Conservation (phyloP, 2,113 vertebrate species). For the Ginglymostoma cirratum region DNA sequence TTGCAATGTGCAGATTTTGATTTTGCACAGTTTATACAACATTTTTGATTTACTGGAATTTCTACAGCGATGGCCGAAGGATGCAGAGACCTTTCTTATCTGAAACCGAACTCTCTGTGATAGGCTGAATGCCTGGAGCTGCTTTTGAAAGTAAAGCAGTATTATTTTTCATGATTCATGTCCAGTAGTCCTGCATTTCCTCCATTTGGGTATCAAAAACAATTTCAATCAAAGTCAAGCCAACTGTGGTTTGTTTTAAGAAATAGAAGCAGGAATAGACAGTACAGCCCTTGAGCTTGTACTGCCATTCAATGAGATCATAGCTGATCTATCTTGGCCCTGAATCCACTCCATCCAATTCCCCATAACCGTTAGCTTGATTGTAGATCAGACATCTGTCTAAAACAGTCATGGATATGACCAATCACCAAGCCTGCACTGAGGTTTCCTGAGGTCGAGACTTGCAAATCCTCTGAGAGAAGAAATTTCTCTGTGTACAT, state of each 20-base stretch:
- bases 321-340: too few relatives aligned
- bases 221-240: background rate
- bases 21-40: background rate
- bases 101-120: background rate
- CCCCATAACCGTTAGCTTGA: too few relatives aligned
- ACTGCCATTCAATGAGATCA: too few relatives aligned
- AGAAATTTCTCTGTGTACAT: too few relatives aligned
- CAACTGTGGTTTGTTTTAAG: background rate
- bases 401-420: too few relatives aligned
- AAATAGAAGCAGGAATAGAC: too few relatives aligned
- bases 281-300: too few relatives aligned
- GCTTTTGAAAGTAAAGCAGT: background rate
- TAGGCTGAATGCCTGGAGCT: background rate
- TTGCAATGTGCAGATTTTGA: background rate
- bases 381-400: too few relatives aligned
- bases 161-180: background rate
- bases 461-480: too few relatives aligned
- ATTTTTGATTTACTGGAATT: background rate
- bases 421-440: too few relatives aligned
- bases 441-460: too few relatives aligned
- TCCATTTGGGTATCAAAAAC: background rate
- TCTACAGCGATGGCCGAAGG: background rate
- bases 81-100: background rate
- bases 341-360: too few relatives aligned
- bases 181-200: background rate